Conservation (phyloP, 2,888 invertebrate species). For the Lysandra bellargus region DNA sequence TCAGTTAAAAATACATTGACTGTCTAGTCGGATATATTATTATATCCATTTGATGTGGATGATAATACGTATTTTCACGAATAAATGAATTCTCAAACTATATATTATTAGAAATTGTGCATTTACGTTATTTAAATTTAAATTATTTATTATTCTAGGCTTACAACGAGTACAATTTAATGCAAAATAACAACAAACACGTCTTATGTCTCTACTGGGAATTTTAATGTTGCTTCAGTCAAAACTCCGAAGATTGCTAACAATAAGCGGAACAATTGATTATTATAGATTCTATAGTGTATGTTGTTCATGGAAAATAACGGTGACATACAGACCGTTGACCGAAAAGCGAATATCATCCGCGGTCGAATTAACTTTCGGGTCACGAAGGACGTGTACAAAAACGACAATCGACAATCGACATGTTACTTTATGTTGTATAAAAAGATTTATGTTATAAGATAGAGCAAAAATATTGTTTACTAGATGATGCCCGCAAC, state of each 20-base stretch:
- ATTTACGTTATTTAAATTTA: not conserved
- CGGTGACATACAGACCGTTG: not conserved
- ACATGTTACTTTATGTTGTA: not conserved
- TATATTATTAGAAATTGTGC: not conserved
- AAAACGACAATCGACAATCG: not conserved
- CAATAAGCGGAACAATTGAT: not conserved
- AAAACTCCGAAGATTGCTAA: not conserved
- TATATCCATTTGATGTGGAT: too few relatives aligned
- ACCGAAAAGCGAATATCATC: not conserved
- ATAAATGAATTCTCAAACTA: too few relatives aligned
- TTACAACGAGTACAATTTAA: not conserved
- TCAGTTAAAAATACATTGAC: too few relatives aligned
- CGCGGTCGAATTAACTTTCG: slow-evolving; percentile 10
- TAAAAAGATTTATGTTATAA: not conserved
- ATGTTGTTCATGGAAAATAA: not conserved
- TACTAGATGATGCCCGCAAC: too few relatives aligned
- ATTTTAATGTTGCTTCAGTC: not conserved
- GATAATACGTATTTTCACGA: too few relatives aligned
- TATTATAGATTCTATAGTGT: not conserved
- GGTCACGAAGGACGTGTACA: not conserved
- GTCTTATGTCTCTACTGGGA: not conserved
- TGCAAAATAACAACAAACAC: not conserved
- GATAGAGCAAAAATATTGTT: not conserved
- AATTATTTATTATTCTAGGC: too few relatives aligned
- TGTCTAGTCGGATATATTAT: too few relatives aligned